A percentile compares a stretch with the other conserved stretches of the same genome.
Conservation (phyloP, 2,888 invertebrate genomes). For the Dicyrtomina minuta region DNA sequence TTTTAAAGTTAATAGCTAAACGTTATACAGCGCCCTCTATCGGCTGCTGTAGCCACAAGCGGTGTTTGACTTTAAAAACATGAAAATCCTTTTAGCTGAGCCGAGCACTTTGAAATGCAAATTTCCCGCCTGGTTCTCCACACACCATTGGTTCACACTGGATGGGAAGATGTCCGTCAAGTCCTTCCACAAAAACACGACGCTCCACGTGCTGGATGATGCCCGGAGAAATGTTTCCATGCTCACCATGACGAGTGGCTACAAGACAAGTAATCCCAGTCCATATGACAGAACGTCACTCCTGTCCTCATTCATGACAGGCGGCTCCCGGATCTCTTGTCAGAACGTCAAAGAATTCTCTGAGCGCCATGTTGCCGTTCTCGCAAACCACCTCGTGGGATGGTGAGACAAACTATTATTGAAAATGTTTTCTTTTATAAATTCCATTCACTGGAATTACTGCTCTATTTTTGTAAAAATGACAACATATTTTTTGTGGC, state of each 20-base stretch:
- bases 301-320: slow-evolving; percentile 38
- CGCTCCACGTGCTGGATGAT: slow-evolving; percentile 62
- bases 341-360: slow-evolving; percentile 45
- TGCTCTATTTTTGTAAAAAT: neutral
- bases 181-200: slow-evolving; percentile 74
- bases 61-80: too few relatives aligned
- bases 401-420: too few relatives aligned
- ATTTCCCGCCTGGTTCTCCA: slow-evolving; percentile 77
- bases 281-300: slow-evolving; percentile 31
- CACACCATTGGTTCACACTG: slow-evolving; percentile 77
- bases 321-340: slow-evolving; percentile 48
- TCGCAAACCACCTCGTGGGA: slow-evolving; percentile 74
- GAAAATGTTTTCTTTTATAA: neutral
- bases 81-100: slow-evolving; percentile 70
- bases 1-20: too few relatives aligned
- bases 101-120: slow-evolving; percentile 73
- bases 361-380: slow-evolving; percentile 58
- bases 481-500: neutral
- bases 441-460: neutral
- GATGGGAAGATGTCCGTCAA: slow-evolving; percentile 68
- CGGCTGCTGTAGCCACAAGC: too few relatives aligned
- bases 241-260: slow-evolving; percentile 54
- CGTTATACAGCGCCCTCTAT: too few relatives aligned
- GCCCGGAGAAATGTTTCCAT: slow-evolving; percentile 56
- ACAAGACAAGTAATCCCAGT: slow-evolving; percentile 5